A percentile compares a stretch with the other conserved stretches of the same genome.
Conservation (phyloP, 2,888 invertebrate genomes). For the Chalcosyrphus nemorum region DNA sequence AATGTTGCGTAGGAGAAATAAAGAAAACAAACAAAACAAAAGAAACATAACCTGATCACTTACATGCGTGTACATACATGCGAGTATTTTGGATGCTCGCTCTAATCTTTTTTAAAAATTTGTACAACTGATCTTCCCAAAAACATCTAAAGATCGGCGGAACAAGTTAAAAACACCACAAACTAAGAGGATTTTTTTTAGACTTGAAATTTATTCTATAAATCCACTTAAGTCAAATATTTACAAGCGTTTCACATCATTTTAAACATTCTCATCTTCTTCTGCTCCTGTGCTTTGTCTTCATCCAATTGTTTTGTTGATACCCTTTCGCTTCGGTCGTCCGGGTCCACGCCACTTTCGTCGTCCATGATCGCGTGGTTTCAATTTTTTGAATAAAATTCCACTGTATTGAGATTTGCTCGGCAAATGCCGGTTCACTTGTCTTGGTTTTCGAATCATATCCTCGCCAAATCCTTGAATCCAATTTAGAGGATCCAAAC, state of each 20-base stretch:
- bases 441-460: constrained; percentile 76
- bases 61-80: too few species aligned
- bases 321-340: constrained; percentile 31
- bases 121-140: too few species aligned
- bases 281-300: not conserved
- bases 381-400: constrained; percentile 53
- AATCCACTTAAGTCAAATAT: constrained; percentile 4
- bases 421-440: constrained; percentile 10
- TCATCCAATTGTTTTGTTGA: constrained; percentile 10
- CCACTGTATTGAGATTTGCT: constrained; percentile 50
- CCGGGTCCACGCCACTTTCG: constrained; percentile 47
- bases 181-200: not conserved
- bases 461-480: constrained; percentile 78
- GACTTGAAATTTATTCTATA: not conserved
- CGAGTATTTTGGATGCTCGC: not conserved
- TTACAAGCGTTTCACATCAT: not conserved
- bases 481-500: constrained; percentile 79
- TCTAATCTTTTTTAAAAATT: not conserved
- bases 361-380: constrained; percentile 49
- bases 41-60: too few species aligned
- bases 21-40: too few species aligned
- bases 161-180: not conserved
- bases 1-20: too few species aligned
- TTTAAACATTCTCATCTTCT: not conserved
- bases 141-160: too few species aligned